These are phyloP conservation scores for Numenius arquata DNA, from an alignment of 2,113 vertebrate genomes.

Conservation along the genomic window DNA sequence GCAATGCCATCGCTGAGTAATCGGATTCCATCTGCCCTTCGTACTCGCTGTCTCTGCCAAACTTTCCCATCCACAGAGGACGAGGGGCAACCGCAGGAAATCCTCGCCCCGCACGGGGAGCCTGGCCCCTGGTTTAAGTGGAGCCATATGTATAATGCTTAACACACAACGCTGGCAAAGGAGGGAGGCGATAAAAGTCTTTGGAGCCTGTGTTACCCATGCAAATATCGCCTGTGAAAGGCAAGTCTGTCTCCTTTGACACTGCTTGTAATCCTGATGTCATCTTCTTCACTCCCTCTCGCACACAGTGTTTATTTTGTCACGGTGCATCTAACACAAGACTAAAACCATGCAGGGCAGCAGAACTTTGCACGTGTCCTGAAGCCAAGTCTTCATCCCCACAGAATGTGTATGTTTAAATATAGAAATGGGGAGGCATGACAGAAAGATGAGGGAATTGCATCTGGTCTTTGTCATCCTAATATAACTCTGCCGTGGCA, in stretches of 20 bases:
- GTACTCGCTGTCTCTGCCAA: background rate
- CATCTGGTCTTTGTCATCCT: slow-evolving; percentile 34
- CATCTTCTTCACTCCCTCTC: slow-evolving; percentile 28
- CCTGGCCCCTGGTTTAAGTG: slow-evolving; percentile 29
- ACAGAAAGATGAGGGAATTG: slow-evolving; percentile 31
- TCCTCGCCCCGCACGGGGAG: background rate
- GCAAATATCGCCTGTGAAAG: slow-evolving; percentile 33
- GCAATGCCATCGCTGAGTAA: background rate
- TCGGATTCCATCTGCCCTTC: background rate
- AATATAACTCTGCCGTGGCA: background rate
- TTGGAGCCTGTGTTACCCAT: slow-evolving; percentile 28
- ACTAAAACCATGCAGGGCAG: background rate
- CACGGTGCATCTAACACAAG: background rate
- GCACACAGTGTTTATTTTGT: slow-evolving; percentile 29
- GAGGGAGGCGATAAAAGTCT: slow-evolving; percentile 2
- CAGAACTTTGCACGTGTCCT: background rate
- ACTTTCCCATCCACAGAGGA: background rate
- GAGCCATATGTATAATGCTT: slow-evolving; percentile 30
- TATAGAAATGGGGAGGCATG: background rate
- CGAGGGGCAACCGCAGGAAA: background rate
- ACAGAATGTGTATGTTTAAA: background rate
- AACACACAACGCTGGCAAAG: background rate
- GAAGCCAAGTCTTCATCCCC: slow-evolving; percentile 18
- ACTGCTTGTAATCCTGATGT: slow-evolving; percentile 56
- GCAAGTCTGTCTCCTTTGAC: slow-evolving; percentile 53